Evolutionary conservation across 2,888 invertebrate species (phyloP), one percentile per base, ranked within the genome.

Genomic region (Hypselothyrea guttata): DNA sequence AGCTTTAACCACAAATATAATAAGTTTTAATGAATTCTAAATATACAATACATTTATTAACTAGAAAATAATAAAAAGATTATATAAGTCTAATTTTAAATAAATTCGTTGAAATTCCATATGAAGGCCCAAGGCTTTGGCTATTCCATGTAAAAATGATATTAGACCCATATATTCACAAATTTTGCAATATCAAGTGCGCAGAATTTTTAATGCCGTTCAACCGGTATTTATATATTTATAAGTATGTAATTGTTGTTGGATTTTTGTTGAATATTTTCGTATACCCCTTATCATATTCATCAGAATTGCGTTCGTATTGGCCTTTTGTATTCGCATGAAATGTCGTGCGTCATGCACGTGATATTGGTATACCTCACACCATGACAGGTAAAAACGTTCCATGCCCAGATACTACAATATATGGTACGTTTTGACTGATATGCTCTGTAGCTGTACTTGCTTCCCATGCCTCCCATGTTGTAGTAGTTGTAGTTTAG

Each of bases 341-440:
- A 41, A 48, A n/a, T 15, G 46, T 33, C 46, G 59, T 81, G 79
- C 79, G 83, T 78, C 75, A 73, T 57, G 41, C 75, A 75, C 83
- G 79, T 75, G 83, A 82, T 82, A 55, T 37, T n/a, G n/a, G n/a
- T 47, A 18, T 12, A 37, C 8, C 27, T 11, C 49, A 16, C 12
- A 12, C 12, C 22, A 11, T 12, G 7, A 2, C 12, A 35, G n/a
- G 9, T n/a, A 16, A 16, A 37, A 16, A 5, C 37, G n/a, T 15
- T 38, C n/a, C 11, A 12, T 12, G 40, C 40, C 40, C 40, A 37
- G 48, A 45, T 38, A 35, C 22, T 22, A 22, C 22, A 53, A 30
- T 62, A 53, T 70, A 55, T 62, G 52, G 58, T 58, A 34, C 16
- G 31, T 44, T 7, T 55, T 34, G 66, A 69, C 37, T 37, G 22